Conservation (phyloP, 2,888 invertebrate genomes). For the Timandra comae region DNA sequence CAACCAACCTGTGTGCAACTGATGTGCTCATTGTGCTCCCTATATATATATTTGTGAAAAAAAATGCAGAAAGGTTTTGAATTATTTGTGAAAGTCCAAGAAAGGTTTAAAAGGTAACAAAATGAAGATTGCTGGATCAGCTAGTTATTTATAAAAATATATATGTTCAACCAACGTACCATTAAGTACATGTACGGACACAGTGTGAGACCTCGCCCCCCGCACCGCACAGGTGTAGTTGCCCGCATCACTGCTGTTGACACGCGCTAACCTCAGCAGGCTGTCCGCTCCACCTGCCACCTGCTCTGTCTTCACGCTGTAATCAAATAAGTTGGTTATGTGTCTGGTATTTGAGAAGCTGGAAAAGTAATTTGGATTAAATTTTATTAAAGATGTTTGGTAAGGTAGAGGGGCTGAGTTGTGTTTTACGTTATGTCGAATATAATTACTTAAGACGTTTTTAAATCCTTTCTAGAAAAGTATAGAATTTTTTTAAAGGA, state of each 20-base stretch:
- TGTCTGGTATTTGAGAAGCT: neutral
- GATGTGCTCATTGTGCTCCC: too few relatives aligned
- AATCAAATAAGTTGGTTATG: constrained; percentile 5
- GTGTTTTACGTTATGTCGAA: neutral
- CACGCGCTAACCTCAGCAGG: constrained; percentile 60
- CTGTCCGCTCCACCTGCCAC: constrained; percentile 69
- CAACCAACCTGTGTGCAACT: too few relatives aligned
- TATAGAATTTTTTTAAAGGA: too few relatives aligned
- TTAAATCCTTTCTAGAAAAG: too few relatives aligned
- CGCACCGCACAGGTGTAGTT: constrained; percentile 84
- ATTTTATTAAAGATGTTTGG: constrained; percentile 1
- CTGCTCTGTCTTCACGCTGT: constrained; percentile 68
- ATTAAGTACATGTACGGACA: constrained; percentile 82
- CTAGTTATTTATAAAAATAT: too few relatives aligned
- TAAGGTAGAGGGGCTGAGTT: too few relatives aligned
- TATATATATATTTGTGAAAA: too few relatives aligned
- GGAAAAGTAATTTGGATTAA: neutral
- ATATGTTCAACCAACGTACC: constrained; percentile 63
- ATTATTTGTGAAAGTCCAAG: too few relatives aligned
- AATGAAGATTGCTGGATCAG: too few relatives aligned
- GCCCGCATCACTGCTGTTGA: constrained; percentile 78
- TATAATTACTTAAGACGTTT: too few relatives aligned
- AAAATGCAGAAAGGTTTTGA: too few relatives aligned
- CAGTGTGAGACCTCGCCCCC: constrained; percentile 80
- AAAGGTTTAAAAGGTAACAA: too few relatives aligned